Evolutionary conservation across 2,797 vertebrate genomes (phyloP).

Genomic region (Alcedo atthis): DNA sequence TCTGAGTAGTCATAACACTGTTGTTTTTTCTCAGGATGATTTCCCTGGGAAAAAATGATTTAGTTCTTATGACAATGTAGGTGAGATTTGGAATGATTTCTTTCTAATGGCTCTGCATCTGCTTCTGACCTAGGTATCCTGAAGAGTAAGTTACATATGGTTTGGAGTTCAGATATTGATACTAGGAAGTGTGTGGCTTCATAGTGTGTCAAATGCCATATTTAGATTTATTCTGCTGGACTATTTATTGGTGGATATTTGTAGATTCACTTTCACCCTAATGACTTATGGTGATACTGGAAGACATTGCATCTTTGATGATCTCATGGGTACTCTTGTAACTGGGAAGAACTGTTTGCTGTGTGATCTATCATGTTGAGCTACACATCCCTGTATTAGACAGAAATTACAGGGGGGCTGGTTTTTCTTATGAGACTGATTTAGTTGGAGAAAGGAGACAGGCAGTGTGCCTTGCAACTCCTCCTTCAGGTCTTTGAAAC

Average conservation of each 20-base stretch:
- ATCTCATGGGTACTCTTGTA: slow-evolving; percentile 14
- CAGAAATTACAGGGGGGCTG: background rate
- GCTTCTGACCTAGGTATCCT: background rate
- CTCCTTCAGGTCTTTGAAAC: background rate
- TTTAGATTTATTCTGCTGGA: slow-evolving; percentile 21
- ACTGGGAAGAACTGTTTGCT: slow-evolving; percentile 8
- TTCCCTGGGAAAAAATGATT: background rate
- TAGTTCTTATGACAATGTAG: background rate
- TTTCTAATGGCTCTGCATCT: background rate
- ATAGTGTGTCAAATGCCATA: background rate
- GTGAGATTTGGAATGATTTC: background rate
- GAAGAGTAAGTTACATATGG: slow-evolving; percentile 3
- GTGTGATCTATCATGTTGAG: background rate
- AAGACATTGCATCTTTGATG: background rate
- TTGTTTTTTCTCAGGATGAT: background rate
- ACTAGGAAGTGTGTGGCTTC: background rate
- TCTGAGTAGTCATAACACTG: background rate
- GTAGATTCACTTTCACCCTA: background rate
- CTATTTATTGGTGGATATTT: background rate
- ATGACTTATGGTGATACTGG: background rate
- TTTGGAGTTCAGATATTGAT: slow-evolving; percentile 21
- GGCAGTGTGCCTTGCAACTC: background rate
- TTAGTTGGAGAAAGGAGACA: background rate
- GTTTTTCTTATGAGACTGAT: slow-evolving; percentile 27
- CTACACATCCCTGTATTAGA: background rate